phyloP scores from a whole-genome alignment of 2,888 invertebrate genomes.

The Pristionchus fissidentatus region DNA sequence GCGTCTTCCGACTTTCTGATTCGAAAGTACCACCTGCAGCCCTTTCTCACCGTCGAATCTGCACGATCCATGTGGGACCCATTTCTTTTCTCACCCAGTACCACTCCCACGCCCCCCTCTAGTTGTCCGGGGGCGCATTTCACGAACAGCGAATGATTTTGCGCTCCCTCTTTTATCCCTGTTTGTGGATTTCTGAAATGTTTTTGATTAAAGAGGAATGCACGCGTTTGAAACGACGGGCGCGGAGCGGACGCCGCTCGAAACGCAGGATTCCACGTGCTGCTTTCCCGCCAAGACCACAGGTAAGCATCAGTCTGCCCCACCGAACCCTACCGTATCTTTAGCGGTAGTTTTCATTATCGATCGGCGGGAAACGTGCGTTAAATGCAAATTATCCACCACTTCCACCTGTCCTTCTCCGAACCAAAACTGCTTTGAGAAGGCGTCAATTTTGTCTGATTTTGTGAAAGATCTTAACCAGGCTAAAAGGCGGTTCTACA shows the following conservation, averaged over 20 bases:
- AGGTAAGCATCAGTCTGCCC: not conserved
- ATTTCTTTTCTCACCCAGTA: not conserved
- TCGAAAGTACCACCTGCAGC: slow-evolving; percentile 40
- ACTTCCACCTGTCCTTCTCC: too few species aligned
- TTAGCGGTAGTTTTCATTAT: too few species aligned
- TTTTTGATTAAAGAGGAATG: not conserved
- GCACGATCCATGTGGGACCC: slow-evolving; percentile 36
- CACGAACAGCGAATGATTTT: too few species aligned
- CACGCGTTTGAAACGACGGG: slow-evolving; percentile 19
- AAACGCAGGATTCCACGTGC: slow-evolving; percentile 25
- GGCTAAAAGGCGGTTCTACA: not conserved
- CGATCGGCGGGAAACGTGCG: too few species aligned
- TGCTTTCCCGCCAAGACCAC: slow-evolving; percentile 44
- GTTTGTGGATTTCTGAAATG: not conserved
- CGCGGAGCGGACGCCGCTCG: not conserved
- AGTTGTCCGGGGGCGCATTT: too few species aligned
- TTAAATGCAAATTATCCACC: too few species aligned
- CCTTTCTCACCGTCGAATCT: slow-evolving; percentile 30
- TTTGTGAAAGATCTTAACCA: not conserved
- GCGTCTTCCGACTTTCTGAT: slow-evolving; percentile 36
- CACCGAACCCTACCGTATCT: too few species aligned
- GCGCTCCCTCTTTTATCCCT: not conserved
- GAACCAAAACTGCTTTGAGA: too few species aligned
- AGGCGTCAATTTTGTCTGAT: too few species aligned
- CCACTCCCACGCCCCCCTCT: not conserved